Percentiles rank a stretch among this genome's conserved stretches.
These are phyloP conservation scores for Zeuzera pyrina DNA, from an alignment of 2,888 invertebrate species.

Conservation along the genomic window DNA sequence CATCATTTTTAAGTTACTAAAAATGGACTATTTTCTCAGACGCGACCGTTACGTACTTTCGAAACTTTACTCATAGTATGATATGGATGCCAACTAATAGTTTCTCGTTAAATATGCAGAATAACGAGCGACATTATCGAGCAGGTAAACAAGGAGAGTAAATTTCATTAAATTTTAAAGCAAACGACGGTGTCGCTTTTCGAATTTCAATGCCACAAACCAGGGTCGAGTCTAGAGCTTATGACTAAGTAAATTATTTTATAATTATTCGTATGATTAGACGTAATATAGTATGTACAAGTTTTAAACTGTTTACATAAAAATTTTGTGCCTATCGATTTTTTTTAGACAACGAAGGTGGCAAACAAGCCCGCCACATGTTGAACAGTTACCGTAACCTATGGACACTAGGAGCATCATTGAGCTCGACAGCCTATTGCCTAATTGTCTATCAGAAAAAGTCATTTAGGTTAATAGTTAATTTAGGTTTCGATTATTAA, in stretches of 20 bases:
- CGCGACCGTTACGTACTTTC: neutral
- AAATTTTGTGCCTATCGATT: no score
- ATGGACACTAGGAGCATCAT: no score
- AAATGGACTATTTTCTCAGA: neutral
- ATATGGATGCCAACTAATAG: neutral
- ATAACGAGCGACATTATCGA: slow-evolving; percentile 34
- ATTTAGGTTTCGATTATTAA: no score
- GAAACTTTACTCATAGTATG: no score
- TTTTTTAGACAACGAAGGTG: no score
- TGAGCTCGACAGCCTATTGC: no score
- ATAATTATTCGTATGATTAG: no score
- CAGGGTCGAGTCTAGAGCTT: slow-evolving; percentile 15
- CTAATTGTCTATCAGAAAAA: no score
- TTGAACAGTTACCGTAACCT: no score
- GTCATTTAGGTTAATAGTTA: no score
- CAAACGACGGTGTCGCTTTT: slow-evolving; percentile 38
- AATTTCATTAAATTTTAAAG: slow-evolving; percentile 58
- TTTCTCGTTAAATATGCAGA: neutral
- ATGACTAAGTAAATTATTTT: slow-evolving; percentile 5
- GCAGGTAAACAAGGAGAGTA: slow-evolving; percentile 41
- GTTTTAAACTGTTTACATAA: neutral
- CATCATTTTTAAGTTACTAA: slow-evolving; percentile 13
- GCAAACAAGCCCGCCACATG: no score
- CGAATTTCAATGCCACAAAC: slow-evolving; percentile 50
- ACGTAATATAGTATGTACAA: no score